Evolutionary conservation across 1,140 invertebrate genomes (phyloP).

Genomic region (Oreohelix idahoensis): DNA sequence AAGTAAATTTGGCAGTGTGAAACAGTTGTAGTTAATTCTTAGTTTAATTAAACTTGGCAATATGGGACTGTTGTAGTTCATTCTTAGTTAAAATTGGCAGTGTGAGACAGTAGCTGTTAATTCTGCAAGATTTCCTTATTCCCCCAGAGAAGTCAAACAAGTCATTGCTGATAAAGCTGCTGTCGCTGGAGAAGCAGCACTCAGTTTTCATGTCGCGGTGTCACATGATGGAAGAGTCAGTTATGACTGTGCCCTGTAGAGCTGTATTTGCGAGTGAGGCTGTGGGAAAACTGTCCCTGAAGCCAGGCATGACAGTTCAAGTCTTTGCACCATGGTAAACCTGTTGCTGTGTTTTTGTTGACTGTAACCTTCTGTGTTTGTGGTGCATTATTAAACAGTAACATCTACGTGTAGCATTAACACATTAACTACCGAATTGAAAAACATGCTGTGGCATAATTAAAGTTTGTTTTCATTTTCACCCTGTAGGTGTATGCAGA

Average conservation of each 20-base stretch:
- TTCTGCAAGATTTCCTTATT: background rate
- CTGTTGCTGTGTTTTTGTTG: background rate
- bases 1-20: too few species aligned
- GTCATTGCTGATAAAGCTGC: background rate
- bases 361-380: background rate
- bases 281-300: background rate
- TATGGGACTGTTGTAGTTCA: too few species aligned
- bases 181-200: background rate
- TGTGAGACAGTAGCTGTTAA: too few species aligned
- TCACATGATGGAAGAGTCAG: background rate
- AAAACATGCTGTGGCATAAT: too few species aligned
- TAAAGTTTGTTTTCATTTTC: too few species aligned
- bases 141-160: background rate
- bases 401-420: too few species aligned
- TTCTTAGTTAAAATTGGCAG: too few species aligned
- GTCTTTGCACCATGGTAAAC: conserved; percentile 8
- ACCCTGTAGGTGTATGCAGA: too few species aligned
- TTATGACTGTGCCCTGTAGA: background rate
- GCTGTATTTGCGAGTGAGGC: background rate
- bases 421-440: too few species aligned
- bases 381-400: too few species aligned
- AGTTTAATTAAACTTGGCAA: too few species aligned
- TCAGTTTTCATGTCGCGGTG: background rate
- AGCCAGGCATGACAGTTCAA: background rate
- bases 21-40: too few species aligned